phyloP scores from a whole-genome alignment of 1,140 invertebrate genomes.

The Elysia chlorotica region DNA sequence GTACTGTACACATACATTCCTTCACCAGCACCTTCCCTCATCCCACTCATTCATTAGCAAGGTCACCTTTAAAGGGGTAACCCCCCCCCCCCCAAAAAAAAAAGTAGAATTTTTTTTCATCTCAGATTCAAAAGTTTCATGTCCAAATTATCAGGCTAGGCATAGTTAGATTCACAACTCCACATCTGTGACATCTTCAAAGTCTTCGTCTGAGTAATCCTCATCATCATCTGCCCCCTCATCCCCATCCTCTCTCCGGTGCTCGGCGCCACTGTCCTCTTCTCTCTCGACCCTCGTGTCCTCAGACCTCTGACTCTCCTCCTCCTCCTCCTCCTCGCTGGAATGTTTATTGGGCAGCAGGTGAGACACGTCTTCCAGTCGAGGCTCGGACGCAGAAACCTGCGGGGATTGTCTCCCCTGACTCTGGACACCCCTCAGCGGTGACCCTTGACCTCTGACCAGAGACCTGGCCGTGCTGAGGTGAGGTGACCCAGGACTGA shows the following conservation, averaged over 20 bases:
- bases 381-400: neutral
- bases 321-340: neutral
- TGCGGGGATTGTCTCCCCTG: neutral
- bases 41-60: neutral
- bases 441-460: too few relatives aligned
- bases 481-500: neutral
- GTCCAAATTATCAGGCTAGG: too few relatives aligned
- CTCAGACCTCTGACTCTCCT: conserved; percentile 2
- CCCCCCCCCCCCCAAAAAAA: neutral
- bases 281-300: conserved; percentile 35
- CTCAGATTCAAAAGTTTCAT: neutral
- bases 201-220: conserved; percentile 6
- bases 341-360: neutral
- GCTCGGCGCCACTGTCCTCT: conserved; percentile 32
- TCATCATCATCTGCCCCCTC: conserved; percentile 22
- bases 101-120: neutral
- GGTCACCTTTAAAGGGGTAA: neutral
- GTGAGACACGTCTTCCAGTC: neutral
- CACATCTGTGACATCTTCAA: conserved; percentile 1
- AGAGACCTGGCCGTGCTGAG: too few relatives aligned
- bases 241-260: conserved; percentile 7
- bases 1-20: neutral
- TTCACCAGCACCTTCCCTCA: neutral
- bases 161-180: too few relatives aligned
- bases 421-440: too few relatives aligned